Base-by-base conservation (phyloP, 2,797 vertebrate genomes). In the Triplophysa yarkandensis region DNA sequence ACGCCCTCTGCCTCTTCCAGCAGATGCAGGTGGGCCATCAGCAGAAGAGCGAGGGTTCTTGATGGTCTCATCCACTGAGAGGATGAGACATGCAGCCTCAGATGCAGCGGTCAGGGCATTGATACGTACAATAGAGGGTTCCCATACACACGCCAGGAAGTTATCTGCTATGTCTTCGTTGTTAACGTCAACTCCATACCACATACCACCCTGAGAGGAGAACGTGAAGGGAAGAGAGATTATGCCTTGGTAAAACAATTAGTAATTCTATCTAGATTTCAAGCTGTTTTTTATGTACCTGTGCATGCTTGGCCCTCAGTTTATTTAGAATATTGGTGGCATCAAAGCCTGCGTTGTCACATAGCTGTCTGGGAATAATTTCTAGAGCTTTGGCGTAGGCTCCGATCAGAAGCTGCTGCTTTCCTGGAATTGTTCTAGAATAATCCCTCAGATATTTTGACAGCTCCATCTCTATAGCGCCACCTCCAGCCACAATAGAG, bases 311-410 rank as follows among this genome's bases (percentile, higher is more conserved):
- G 61, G 96, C 96, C 0, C 96, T 90, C 32, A 99, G 93, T 78
- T 98, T 98, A 92, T 99, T 99, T 48, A 99, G 92, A 83, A 99
- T 97, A 90, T 99, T 99, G 81, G 98, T 99, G 81, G 98, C 96
- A 19, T 99, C 97, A 0, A 99, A 99, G 81, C 98, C 97, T 0
- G 98, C 97, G 1, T 99, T 99, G 91, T 99, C 95, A 0, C 97
- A 99, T 63, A 99, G 93, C 90, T 99, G 98, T 32, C 98, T 91
- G 39, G 98, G 97, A 76, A 99, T 98, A 84, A 99, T 79, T 90
- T 99, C 98, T 71, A 99, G 89, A 25, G 98, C 98, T 82, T 98
- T 98, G 80, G 98, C 98, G 0, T 98, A 99, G 0, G 96, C 95
- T 0, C 96, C 97, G 0, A 99, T 98, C 82, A 99, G 86, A 78